Percentiles rank a stretch among this genome's conserved stretches.
These are phyloP conservation scores for Todiramphus chloris DNA, from an alignment of 2,113 vertebrate genomes.

Conservation along the genomic window DNA sequence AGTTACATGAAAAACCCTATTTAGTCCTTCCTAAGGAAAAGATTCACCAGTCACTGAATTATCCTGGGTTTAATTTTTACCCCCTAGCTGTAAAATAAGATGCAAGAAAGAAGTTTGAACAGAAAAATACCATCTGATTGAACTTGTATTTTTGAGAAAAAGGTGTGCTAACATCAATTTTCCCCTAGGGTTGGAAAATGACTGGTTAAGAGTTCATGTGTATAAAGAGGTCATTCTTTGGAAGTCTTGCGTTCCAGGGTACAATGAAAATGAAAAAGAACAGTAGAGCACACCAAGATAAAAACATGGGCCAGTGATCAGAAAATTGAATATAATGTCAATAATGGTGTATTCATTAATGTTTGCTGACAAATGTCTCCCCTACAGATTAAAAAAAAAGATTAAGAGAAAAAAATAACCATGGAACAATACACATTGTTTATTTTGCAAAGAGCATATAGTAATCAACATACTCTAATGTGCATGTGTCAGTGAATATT, in stretches of 20 bases:
- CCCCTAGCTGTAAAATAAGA: not conserved
- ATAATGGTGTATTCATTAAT: not conserved
- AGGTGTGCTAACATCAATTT: not conserved
- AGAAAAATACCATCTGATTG: not conserved
- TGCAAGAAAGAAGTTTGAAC: not conserved
- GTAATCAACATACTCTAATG: not conserved
- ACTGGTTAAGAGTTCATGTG: not conserved
- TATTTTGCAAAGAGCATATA: not conserved
- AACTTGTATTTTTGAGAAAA: not conserved
- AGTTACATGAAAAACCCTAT: not conserved
- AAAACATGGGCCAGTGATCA: slow-evolving; percentile 3
- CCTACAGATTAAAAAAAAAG: not conserved
- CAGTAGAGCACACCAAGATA: not conserved
- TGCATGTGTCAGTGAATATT: not conserved
- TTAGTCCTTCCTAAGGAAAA: not conserved
- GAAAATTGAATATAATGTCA: not conserved
- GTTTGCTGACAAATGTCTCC: not conserved
- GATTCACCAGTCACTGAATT: not conserved
- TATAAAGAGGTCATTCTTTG: not conserved
- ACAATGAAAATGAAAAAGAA: not conserved
- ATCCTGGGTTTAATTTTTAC: not conserved
- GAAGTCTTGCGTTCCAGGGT: not conserved
- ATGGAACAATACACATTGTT: not conserved
- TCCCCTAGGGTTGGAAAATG: not conserved
- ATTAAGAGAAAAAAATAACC: not conserved